Base-by-base conservation (phyloP, 2,113 vertebrate species). In the Cettia cetti region DNA sequence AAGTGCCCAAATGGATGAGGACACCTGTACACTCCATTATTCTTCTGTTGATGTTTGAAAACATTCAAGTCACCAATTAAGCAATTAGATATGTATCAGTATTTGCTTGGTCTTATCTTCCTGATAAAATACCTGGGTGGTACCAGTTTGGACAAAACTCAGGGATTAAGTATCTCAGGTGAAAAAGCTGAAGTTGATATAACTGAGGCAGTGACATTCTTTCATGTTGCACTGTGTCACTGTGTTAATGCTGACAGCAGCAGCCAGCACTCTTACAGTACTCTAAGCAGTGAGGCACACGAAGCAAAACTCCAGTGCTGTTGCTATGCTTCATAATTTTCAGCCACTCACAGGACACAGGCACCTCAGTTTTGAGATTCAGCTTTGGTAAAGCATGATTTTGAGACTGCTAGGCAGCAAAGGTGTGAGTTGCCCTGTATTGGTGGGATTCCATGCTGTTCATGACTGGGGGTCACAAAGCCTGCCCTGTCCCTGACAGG, bases 211-310 rank as follows among this genome's bases (percentile, higher is more conserved):
- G 35, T 13, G 30, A 22, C 5, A 28, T 47, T 80, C 16, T 82
- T 28, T 33, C 35, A 8, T 0, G 0, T 44, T 78, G 30, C 22
- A n/a, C 3, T 15, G 8, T 39, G 42, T 56, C 53, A 15, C 35
- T 56, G 35, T 64, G 33, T 33, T 26, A 13, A 21, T 69, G 61
- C 53, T 82, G 61, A 19, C 4, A 7, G 7, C 57, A 79, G 11
- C 56, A 61, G 75, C 53, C 76, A 63, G 50, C 33, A 19, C 11
- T 4, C 1, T 50, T 33, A 61, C 49, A 40, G 11, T 15, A 5
- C 56, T 61, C 44, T n/a, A 11, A 40, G 65, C 52, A 49, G 56
- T 11, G 20, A 89, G 49, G 20, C 24, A 21, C 39, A 30, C 35
- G n/a, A 52, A 60, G 15, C 12, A 65, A 31, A 40, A 16, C 40